These are phyloP conservation scores for Ctenoplectra terminalis DNA, from an alignment of 1,140 invertebrate species.

Conservation along the genomic window DNA sequence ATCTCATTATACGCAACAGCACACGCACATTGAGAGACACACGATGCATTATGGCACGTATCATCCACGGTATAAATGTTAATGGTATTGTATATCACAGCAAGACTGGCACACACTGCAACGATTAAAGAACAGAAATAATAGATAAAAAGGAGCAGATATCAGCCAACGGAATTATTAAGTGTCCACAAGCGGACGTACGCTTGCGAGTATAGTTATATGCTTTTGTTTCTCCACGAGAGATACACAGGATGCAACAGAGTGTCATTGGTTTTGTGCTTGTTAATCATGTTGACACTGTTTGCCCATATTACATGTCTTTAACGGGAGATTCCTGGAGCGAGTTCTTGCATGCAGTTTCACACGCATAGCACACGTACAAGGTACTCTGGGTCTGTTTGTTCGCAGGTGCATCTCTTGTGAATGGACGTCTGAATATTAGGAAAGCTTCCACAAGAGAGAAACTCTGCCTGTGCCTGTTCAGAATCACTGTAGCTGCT, in stretches of 20 bases:
- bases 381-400: conserved; percentile 32
- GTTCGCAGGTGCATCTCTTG: conserved; percentile 9
- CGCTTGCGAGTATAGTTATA: not conserved
- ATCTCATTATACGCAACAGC: conserved; percentile 22
- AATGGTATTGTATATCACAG: conserved; percentile 65
- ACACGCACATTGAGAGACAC: conserved; percentile 60
- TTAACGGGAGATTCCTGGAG: not conserved
- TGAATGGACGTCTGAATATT: not conserved
- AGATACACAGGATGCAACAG: conserved; percentile 12
- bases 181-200: not conserved
- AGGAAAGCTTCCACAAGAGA: conserved; percentile 2
- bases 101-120: conserved; percentile 79
- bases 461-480: not conserved
- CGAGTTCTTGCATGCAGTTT: conserved; percentile 32
- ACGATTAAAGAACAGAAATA: conserved; percentile 64
- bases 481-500: not conserved
- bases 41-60: conserved; percentile 47
- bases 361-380: conserved; percentile 47
- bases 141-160: conserved; percentile 38
- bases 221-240: not conserved
- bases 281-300: not conserved
- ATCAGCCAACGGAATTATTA: not conserved
- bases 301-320: not conserved
- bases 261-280: not conserved
- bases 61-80: conserved; percentile 34